These are phyloP conservation scores for Rhineura floridana DNA, from an alignment of 2,113 vertebrate species.

Conservation along the genomic window DNA sequence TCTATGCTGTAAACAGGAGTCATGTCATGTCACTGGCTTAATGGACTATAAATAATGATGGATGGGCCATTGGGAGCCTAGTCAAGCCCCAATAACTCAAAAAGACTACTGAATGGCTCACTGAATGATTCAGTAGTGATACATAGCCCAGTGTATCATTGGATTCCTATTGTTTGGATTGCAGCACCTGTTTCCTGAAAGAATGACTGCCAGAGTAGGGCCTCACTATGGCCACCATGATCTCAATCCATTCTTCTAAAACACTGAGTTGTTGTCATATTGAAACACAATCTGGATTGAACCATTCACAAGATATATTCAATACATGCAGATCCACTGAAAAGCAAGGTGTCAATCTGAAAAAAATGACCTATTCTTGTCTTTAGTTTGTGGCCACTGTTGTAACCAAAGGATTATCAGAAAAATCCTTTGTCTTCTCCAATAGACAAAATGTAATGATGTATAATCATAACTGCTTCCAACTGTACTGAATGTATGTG, in stretches of 20 bases:
- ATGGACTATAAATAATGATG: no score
- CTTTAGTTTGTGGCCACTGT: neutral
- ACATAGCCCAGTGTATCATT: neutral
- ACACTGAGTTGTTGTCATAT: neutral
- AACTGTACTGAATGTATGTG: no score
- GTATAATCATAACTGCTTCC: neutral
- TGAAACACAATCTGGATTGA: neutral
- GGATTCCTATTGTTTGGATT: no score
- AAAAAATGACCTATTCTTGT: neutral
- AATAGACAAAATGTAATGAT: no score
- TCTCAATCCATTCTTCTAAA: neutral
- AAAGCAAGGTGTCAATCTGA: neutral
- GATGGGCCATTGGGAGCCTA: no score
- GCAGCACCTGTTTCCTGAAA: no score
- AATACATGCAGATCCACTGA: neutral
- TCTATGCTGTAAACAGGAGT: no score
- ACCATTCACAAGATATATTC: neutral
- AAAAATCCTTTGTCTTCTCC: neutral
- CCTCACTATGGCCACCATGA: neutral
- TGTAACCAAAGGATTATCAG: neutral
- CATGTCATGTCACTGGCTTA: no score
- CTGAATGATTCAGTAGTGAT: no score
- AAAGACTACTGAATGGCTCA: no score
- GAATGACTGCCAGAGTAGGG: neutral
- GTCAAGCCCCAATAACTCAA: no score